phyloP scores from a whole-genome alignment of 2,113 vertebrate species.

The Chaetodon auriga region DNA sequence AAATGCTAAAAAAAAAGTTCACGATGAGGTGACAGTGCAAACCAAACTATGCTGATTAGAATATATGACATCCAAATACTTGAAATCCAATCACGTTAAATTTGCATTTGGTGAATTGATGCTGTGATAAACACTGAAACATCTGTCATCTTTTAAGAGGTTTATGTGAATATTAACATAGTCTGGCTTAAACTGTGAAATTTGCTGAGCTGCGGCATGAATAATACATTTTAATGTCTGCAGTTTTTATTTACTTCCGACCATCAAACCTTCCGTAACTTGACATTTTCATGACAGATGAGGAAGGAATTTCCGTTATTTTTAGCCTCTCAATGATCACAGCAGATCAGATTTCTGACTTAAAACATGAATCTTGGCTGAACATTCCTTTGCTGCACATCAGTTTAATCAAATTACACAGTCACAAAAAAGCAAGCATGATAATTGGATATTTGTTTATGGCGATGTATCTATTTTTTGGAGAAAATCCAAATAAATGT shows the following conservation, averaged over 20 bases:
- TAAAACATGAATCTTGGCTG: background rate
- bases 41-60: background rate
- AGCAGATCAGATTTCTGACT: background rate
- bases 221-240: background rate
- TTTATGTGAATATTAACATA: background rate
- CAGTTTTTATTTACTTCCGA: background rate
- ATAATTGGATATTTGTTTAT: background rate
- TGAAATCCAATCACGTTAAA: constrained; percentile 11
- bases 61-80: background rate
- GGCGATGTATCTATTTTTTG: background rate
- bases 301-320: background rate
- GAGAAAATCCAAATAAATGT: background rate
- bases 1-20: background rate
- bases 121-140: background rate
- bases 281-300: background rate
- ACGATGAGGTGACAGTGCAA: background rate
- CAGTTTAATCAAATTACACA: constrained; percentile 47
- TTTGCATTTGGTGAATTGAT: background rate
- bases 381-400: background rate
- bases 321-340: background rate
- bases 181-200: constrained; percentile 5
- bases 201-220: constrained; percentile 1
- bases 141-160: background rate
- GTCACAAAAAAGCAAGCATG: constrained; percentile 20
- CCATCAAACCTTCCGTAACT: background rate